A percentile compares a stretch with the other conserved stretches of the same genome.
Evolutionary conservation across 2,113 vertebrate species (phyloP).

Genomic region (Protobothrops flavoviridis): DNA sequence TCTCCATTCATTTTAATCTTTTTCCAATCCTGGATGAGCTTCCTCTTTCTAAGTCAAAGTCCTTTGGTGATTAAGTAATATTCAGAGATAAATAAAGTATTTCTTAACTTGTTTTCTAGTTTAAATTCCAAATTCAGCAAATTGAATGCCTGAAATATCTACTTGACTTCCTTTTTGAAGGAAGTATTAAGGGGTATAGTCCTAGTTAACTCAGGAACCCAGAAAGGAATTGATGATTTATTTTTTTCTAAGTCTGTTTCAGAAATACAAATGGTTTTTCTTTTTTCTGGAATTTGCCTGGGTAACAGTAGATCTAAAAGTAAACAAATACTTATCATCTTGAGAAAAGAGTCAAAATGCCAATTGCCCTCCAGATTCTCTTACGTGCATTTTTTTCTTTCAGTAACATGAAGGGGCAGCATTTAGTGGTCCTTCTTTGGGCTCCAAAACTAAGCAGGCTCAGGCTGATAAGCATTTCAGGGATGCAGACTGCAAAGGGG

Average conservation of each 20-base stretch:
- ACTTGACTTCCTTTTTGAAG: neutral
- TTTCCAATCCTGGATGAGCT: fast-evolving
- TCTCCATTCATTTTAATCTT: neutral
- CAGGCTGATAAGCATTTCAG: neutral
- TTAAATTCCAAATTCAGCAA: neutral
- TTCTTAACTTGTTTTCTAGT: fast-evolving
- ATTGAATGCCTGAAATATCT: neutral
- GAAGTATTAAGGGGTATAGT: neutral
- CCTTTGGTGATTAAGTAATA: neutral
- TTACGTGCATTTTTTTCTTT: neutral
- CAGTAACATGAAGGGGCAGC: neutral
- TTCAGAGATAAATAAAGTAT: fast-evolving
- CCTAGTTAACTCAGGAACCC: neutral
- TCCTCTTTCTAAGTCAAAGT: fast-evolving
- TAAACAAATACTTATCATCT: neutral
- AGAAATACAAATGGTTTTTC: neutral
- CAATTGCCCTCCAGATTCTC: neutral
- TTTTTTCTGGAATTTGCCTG: neutral
- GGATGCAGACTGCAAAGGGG: neutral
- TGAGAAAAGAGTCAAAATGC: neutral
- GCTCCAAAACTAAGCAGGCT: neutral
- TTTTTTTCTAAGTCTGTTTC: neutral
- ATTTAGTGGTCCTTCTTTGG: neutral
- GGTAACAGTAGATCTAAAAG: neutral
- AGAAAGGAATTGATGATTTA: neutral